phyloP scores from a whole-genome alignment of 2,113 vertebrate species.

The Salvelinus alpinus region DNA sequence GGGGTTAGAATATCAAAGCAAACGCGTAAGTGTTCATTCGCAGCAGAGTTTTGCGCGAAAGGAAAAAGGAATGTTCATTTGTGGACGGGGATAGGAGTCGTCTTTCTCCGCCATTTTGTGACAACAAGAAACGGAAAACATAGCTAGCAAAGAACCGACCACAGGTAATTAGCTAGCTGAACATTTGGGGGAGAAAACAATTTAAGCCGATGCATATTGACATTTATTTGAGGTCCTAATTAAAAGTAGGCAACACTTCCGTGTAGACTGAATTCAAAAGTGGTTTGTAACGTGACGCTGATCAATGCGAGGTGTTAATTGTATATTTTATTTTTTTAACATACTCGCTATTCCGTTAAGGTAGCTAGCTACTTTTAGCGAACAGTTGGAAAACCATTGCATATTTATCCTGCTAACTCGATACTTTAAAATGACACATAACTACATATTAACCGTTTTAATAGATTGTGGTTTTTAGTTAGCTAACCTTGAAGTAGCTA shows the following conservation, averaged over 20 bases:
- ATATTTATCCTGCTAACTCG: too few species aligned
- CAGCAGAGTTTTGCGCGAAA: slow-evolving; percentile 43
- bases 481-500: too few species aligned
- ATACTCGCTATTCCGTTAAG: neutral
- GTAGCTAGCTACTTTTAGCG: neutral
- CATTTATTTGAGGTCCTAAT: too few species aligned
- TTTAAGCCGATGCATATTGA: too few species aligned
- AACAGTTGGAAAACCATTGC: neutral
- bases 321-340: too few species aligned
- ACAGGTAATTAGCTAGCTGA: slow-evolving; percentile 21
- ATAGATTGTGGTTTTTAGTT: too few species aligned
- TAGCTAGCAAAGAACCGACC: slow-evolving; percentile 28
- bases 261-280: too few species aligned
- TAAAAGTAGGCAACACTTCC: too few species aligned
- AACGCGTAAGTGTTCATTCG: slow-evolving; percentile 56
- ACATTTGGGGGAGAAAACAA: neutral
- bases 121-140: slow-evolving; percentile 69
- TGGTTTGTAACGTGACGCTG: too few species aligned
- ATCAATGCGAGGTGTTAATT: too few species aligned
- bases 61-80: slow-evolving; percentile 56
- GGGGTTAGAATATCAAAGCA: slow-evolving; percentile 27
- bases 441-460: too few species aligned
- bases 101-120: slow-evolving; percentile 85
- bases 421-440: too few species aligned
- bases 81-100: slow-evolving; percentile 71